Evolutionary conservation across 2,113 vertebrate species (phyloP).

Genomic region (Upupa epops): DNA sequence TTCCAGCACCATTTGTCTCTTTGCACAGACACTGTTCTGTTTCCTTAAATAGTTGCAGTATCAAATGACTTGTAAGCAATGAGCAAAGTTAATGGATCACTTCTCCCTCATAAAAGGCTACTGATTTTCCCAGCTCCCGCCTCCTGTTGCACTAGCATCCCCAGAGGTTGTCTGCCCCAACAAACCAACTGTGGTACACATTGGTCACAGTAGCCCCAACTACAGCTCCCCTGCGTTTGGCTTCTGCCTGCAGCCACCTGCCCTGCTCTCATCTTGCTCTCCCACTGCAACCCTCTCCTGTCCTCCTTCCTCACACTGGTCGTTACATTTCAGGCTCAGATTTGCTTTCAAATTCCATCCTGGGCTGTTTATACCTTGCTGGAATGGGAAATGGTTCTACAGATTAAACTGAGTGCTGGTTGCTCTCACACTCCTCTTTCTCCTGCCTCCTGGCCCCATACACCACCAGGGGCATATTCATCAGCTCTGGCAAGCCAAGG

Average conservation of each 20-base stretch:
- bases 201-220: background rate
- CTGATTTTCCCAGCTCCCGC: background rate
- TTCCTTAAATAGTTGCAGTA: slow-evolving; percentile 11
- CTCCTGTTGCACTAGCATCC: background rate
- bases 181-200: background rate
- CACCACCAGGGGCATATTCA: background rate
- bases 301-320: accelerated
- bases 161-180: accelerated
- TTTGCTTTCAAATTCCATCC: background rate
- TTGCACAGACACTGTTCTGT: background rate
- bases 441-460: background rate
- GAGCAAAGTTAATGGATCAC: background rate
- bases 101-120: background rate
- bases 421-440: background rate
- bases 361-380: background rate
- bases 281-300: accelerated
- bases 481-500: background rate
- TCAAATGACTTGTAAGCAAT: slow-evolving; percentile 4
- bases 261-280: background rate
- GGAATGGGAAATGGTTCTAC: background rate
- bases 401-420: background rate
- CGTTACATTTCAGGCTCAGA: background rate
- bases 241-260: background rate
- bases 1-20: background rate
- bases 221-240: background rate